Base-by-base conservation (phyloP, 1,140 invertebrate genomes). In the Bathynomus jamesi region DNA sequence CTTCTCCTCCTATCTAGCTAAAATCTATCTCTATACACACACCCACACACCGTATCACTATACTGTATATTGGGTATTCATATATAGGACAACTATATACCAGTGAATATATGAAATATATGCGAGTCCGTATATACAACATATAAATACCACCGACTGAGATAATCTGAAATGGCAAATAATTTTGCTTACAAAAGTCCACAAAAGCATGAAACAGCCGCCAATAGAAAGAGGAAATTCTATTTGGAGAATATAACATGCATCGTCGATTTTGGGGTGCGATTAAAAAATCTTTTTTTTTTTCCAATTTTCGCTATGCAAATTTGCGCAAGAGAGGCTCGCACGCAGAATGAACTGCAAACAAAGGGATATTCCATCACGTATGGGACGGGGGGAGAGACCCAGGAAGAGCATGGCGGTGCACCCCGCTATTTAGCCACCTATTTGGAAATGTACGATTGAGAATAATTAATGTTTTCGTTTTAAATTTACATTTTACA, bases 261-360 rank as follows among this genome's bases (percentile, higher is more conserved):
- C 40, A 53, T 53, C 11, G 40, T 17, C 21, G 40, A 21, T 17
- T 53, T 53, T 53, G 13, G 1, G 40, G 40, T 53, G 40, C 40
- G 40, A 53, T 53, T 53, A 53, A 53, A 53, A 53, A 53, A 53
- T 53, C 40, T 53, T 21, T 5, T 5, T 53, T 53, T 53, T 53
- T 53, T 53, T 53, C 21, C 40, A 53, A 53, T 29, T 61, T 29
- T 69, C 53, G 25, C 53, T 61, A 60, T 62, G 66, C 11, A 27
- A 21, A 40, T 67, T 25, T 53, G 32, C 25, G 21, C 46, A 40
- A 28, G 66, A 3, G 21, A 28, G 11, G 11, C 17, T 7, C 7
- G 40, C 25, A 30, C 28, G 40, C 4, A 4, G 53, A 28, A 40
- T 4, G 40, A 8, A 68, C 13, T 46, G 30, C 31, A 28, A 3